Conservation (phyloP, 1,140 invertebrate genomes). For the Melipona quadrifasciata region DNA sequence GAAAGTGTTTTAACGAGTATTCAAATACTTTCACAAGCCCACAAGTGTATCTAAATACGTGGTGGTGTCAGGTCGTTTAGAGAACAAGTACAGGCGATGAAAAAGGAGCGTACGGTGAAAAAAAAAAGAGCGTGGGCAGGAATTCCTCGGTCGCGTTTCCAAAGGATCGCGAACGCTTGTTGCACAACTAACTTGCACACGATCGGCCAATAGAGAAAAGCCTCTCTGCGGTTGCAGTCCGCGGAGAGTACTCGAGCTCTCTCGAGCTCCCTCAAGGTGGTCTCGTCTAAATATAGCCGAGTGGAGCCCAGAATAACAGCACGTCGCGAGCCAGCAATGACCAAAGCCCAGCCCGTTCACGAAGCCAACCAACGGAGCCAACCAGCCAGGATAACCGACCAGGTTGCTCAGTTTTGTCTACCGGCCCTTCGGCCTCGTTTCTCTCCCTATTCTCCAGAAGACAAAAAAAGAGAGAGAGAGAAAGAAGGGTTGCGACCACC, state of each 20-base stretch:
- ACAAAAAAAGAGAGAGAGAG: background rate
- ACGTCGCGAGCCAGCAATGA: conserved; percentile 72
- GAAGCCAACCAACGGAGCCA: conserved; percentile 5
- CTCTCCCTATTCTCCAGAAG: background rate
- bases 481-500: background rate
- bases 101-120: background rate
- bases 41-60: background rate
- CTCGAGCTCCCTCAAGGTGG: conserved; percentile 75
- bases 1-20: background rate
- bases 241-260: conserved; percentile 53
- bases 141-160: conserved; percentile 55
- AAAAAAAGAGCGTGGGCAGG: conserved; percentile 25
- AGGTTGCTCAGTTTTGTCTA: conserved; percentile 56
- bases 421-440: conserved; percentile 19
- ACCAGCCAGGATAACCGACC: conserved; percentile 48
- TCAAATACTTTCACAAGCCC: background rate
- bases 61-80: background rate
- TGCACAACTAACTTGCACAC: conserved; percentile 64
- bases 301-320: conserved; percentile 75
- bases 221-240: conserved; percentile 58
- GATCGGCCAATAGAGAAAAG: conserved; percentile 58
- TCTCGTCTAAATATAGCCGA: conserved; percentile 77
- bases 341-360: conserved; percentile 70
- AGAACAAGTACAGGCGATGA: background rate
- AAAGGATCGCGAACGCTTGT: conserved; percentile 42